phyloP scores from a whole-genome alignment of 2,113 vertebrate species.

The Odocoileus hemionus region DNA sequence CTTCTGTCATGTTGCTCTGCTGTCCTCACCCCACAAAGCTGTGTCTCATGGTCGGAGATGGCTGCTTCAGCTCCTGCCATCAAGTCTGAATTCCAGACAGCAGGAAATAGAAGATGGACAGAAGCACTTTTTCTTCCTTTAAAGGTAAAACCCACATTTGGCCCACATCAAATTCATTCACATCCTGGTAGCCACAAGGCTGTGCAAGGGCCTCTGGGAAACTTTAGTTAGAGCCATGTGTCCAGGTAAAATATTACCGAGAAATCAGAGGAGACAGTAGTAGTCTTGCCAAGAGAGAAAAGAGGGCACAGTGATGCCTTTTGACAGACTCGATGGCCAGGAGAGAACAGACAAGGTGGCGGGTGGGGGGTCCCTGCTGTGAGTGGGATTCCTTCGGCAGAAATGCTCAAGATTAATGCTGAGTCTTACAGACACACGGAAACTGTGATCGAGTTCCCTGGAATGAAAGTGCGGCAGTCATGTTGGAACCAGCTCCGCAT shows the following conservation, averaged over 20 bases:
- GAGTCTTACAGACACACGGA: background rate
- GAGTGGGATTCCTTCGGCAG: background rate
- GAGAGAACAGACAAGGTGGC: no score
- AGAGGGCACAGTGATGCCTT: background rate
- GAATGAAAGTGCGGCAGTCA: accelerated
- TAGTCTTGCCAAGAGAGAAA: background rate
- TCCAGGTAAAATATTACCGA: background rate
- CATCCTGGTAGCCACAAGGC: background rate
- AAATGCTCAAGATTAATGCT: background rate
- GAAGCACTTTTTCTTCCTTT: background rate
- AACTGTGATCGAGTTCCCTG: background rate
- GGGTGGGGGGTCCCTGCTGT: background rate
- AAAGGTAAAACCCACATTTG: background rate
- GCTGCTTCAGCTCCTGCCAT: background rate
- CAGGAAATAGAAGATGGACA: background rate
- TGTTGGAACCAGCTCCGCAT: background rate
- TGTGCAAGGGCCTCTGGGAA: background rate
- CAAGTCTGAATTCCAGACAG: background rate
- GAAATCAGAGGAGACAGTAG: background rate
- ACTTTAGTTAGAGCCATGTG: background rate
- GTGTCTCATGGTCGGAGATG: background rate
- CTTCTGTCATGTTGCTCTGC: background rate
- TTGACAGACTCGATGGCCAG: background rate
- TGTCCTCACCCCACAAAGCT: background rate
- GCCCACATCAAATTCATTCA: background rate